A percentile compares a stretch with the other conserved stretches of the same genome.
Evolutionary conservation across 2,797 vertebrate species (phyloP).

Genomic region (Aplochiton taeniatus): DNA sequence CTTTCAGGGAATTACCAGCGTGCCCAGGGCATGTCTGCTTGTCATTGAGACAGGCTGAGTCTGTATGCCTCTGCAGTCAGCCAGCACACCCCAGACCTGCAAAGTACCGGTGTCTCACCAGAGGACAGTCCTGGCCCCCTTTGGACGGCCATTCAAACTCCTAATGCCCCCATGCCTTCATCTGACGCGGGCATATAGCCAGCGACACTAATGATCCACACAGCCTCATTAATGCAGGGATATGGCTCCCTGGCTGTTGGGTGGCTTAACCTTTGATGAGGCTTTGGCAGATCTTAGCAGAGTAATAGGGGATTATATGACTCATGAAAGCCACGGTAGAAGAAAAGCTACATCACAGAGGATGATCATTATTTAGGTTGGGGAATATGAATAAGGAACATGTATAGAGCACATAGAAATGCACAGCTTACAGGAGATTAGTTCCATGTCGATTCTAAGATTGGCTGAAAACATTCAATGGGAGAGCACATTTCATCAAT

Average conservation of each 20-base stretch:
- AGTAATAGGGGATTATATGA: constrained; percentile 57
- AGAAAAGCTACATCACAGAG: constrained; percentile 47
- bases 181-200: constrained; percentile 33
- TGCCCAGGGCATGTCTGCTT: constrained; percentile 37
- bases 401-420: constrained; percentile 27
- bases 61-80: constrained; percentile 11
- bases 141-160: constrained; percentile 5
- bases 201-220: constrained; percentile 51
- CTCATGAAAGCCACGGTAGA: constrained; percentile 50
- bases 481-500: constrained; percentile 31
- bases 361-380: constrained; percentile 44
- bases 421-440: constrained; percentile 45
- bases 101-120: background rate
- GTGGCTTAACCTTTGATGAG: constrained; percentile 61
- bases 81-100: constrained; percentile 7
- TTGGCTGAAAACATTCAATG: constrained; percentile 21
- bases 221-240: constrained; percentile 37
- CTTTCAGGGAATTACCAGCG: constrained; percentile 60
- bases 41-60: constrained; percentile 40
- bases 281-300: constrained; percentile 32
- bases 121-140: constrained; percentile 13
- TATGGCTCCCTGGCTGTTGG: constrained; percentile 28
- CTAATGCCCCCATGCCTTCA: constrained; percentile 29
- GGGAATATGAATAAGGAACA: constrained; percentile 45
- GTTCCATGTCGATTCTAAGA: constrained; percentile 56